These are phyloP conservation scores for Eulithis testata DNA, from an alignment of 2,888 invertebrate genomes.

Conservation along the genomic window DNA sequence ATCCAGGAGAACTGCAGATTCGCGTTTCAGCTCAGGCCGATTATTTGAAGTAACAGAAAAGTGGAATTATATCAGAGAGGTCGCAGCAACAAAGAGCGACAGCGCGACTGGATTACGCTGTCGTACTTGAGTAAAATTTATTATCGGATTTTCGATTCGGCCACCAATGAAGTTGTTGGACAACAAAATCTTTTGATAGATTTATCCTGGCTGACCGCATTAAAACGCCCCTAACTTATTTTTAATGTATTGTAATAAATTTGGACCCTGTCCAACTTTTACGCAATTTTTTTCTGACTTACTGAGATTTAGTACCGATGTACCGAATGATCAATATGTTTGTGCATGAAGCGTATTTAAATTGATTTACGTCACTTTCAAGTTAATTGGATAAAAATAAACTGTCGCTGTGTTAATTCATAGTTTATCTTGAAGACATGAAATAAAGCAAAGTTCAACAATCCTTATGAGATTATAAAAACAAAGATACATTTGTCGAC, in stretches of 20 bases:
- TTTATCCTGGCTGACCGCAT: slow-evolving; percentile 83
- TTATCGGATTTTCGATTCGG: slow-evolving; percentile 84
- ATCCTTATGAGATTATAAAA: slow-evolving; percentile 56
- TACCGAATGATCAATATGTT: slow-evolving; percentile 28
- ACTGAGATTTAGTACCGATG: slow-evolving; percentile 23
- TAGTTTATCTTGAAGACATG: slow-evolving; percentile 57
- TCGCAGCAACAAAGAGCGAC: slow-evolving; percentile 80
- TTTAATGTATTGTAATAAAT: slow-evolving; percentile 79
- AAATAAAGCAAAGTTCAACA: slow-evolving; percentile 61
- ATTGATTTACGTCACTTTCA: slow-evolving; percentile 11
- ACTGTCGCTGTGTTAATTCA: slow-evolving; percentile 40
- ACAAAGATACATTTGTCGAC: slow-evolving; percentile 73
- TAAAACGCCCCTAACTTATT: slow-evolving; percentile 78
- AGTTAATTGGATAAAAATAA: slow-evolving; percentile 19
- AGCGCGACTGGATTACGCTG: slow-evolving; percentile 83
- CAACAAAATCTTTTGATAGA: slow-evolving; percentile 85
- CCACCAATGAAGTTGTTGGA: slow-evolving; percentile 85
- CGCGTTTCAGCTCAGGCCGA: slow-evolving; percentile 69
- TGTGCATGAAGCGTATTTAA: slow-evolving; percentile 17
- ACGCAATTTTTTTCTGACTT: slow-evolving; percentile 48
- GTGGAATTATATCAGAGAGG: slow-evolving; percentile 79
- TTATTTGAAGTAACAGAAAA: slow-evolving; percentile 80
- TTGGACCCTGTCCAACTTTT: slow-evolving; percentile 62
- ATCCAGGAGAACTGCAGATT: slow-evolving; percentile 60
- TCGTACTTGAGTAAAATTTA: slow-evolving; percentile 84